Base-by-base conservation (phyloP, 2,797 vertebrate genomes). In the Anguilla pacifica region DNA sequence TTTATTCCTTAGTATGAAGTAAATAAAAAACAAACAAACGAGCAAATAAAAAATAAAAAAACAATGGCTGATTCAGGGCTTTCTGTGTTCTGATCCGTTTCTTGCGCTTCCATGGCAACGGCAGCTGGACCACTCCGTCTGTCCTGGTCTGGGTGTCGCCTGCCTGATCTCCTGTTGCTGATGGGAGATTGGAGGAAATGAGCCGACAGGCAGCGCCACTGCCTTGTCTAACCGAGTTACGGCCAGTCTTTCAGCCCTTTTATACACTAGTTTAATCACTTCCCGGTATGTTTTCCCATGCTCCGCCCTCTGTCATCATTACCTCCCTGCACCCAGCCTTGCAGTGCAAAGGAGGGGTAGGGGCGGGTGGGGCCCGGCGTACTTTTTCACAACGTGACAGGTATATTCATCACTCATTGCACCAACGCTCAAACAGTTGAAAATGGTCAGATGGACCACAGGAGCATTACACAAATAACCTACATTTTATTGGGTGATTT, bases 201-300 rank as follows among this genome's bases (percentile, higher is more conserved):
- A 94, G 90, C 88, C 55, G 88, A 92, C 90, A 92, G 94, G 94
- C 92, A 91, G 93, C 94, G 93, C 94, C 94, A 93, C 92, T 93
- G 94, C 95, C 91, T 91, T 94, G 93, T 94, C 94, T 96, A 95
- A 95, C 93, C 91, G 91, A 91, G 94, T 96, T 96, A 96, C 90
- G 85, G 93, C 93, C 91, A 91, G 93, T 92, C 92, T 93, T 93
- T 95, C 92, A 93, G 95, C 93, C 90, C 91, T 90, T 95, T 94
- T 93, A 92, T 92, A 90, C 92, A 90, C 90, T 91, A 91, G 88
- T 92, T 93, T 90, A 93, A 95, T 93, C 93, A 92, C 94, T 93
- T 94, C 6, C 92, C 90, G 91, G 93, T 94, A 93, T 94, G 94
- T 93, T 87, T 92, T 77, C 51, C 90, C 70, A 15, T 90, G 92